phyloP scores from a whole-genome alignment of 2,113 vertebrate genomes.

The Siphamia tubifer region DNA sequence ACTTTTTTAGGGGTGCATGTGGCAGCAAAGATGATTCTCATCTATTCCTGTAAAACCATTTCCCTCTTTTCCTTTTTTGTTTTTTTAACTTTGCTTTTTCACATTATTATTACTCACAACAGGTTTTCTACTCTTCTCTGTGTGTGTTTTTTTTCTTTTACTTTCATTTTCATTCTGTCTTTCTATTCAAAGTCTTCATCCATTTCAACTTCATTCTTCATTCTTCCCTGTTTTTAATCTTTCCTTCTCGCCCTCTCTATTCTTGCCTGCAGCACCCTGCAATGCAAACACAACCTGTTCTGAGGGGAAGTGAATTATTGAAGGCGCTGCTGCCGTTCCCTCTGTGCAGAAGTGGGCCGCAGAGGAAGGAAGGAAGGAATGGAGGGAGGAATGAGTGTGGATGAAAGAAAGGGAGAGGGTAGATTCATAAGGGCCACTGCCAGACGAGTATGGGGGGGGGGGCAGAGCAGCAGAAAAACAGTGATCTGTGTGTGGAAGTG shows the following conservation, averaged over 20 bases:
- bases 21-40: constrained; percentile 1
- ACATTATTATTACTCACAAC: constrained; percentile 48
- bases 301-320: constrained; percentile 73
- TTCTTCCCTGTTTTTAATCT: constrained; percentile 69
- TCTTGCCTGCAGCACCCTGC: constrained; percentile 67
- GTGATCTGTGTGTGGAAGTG: neutral
- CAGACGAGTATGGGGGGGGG: constrained; percentile 3
- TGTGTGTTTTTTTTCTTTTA: constrained; percentile 2
- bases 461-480: constrained; percentile 20
- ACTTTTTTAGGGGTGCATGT: neutral
- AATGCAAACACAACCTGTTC: constrained; percentile 77
- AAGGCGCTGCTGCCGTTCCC: constrained; percentile 62
- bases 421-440: constrained; percentile 41
- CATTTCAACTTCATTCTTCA: constrained; percentile 68
- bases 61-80: neutral
- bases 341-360: constrained; percentile 58
- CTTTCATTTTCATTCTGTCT: constrained; percentile 28
- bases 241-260: constrained; percentile 62
- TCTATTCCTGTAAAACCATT: neutral
- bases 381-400: constrained; percentile 31
- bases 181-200: constrained; percentile 60
- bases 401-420: constrained; percentile 50
- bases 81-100: constrained; percentile 5
- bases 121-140: neutral
- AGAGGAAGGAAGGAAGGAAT: constrained; percentile 57